phyloP scores from a whole-genome alignment of 2,113 vertebrate species.

The Rutilus rutilus region DNA sequence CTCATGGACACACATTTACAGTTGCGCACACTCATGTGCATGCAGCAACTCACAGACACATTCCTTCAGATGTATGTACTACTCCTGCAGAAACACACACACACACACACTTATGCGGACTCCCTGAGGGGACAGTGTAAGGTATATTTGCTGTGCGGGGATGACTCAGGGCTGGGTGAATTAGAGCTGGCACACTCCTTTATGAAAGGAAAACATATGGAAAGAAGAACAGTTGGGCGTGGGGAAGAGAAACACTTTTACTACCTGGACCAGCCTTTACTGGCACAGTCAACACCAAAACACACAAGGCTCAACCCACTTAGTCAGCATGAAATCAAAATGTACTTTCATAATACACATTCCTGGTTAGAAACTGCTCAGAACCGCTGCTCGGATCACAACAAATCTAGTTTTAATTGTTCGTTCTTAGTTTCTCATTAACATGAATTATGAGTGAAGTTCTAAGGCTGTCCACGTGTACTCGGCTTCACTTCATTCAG shows the following conservation, averaged over 20 bases:
- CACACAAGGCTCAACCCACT: not conserved
- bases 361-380: not conserved
- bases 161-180: slow-evolving; percentile 13
- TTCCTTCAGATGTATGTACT: not conserved
- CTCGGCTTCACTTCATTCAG: slow-evolving; percentile 6
- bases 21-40: slow-evolving; percentile 11
- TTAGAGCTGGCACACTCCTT: slow-evolving; percentile 47
- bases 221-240: slow-evolving; percentile 27
- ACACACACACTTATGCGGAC: not conserved
- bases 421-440: not conserved
- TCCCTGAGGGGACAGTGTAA: not conserved
- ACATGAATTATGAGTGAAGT: not conserved
- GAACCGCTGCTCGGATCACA: not conserved
- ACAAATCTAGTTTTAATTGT: not conserved
- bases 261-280: slow-evolving; percentile 16
- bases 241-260: slow-evolving; percentile 41
- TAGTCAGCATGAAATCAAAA: not conserved
- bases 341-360: not conserved
- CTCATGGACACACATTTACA: slow-evolving; percentile 42
- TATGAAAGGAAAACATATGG: slow-evolving; percentile 46
- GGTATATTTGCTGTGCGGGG: slow-evolving; percentile 25
- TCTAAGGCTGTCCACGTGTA: not conserved
- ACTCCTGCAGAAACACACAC: not conserved
- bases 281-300: not conserved
- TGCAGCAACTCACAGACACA: not conserved